Evolutionary conservation across 2,888 invertebrate genomes (phyloP).

Genomic region (Serripes groenlandicus): DNA sequence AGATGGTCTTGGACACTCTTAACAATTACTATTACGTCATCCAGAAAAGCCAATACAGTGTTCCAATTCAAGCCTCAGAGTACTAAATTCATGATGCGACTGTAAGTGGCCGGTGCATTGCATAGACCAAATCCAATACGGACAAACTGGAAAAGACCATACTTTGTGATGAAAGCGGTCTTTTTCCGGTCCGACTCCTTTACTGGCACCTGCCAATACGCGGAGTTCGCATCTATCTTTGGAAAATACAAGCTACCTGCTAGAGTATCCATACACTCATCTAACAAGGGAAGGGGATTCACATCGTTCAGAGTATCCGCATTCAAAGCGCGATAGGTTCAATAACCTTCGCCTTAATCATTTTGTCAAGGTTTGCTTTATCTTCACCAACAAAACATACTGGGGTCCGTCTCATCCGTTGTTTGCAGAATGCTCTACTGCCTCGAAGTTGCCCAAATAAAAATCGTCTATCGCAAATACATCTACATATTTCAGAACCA

Average conservation of each 20-base stretch:
- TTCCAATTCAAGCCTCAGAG: constrained; percentile 44
- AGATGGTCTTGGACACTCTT: constrained; percentile 23
- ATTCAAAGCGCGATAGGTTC: constrained; percentile 44
- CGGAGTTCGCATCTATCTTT: constrained; percentile 55
- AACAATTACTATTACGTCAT: constrained; percentile 49
- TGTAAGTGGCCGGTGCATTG: constrained; percentile 59
- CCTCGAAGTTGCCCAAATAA: too few relatives aligned
- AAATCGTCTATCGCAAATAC: too few relatives aligned
- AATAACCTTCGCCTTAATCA: constrained; percentile 48
- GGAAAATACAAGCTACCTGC: constrained; percentile 45
- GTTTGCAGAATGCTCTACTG: too few relatives aligned
- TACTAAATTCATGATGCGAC: constrained; percentile 49
- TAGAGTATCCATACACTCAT: constrained; percentile 49
- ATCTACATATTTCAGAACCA: too few relatives aligned
- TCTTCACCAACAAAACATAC: too few relatives aligned
- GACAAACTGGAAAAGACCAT: constrained; percentile 59
- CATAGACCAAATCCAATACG: constrained; percentile 61
- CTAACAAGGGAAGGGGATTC: constrained; percentile 43
- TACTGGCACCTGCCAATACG: too few relatives aligned
- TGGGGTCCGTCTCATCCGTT: too few relatives aligned
- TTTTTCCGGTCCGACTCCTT: constrained; percentile 48
- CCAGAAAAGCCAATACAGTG: constrained; percentile 49
- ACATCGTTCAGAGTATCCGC: constrained; percentile 40
- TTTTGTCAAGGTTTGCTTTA: too few relatives aligned
- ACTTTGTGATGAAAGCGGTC: constrained; percentile 65